These are phyloP conservation scores for Drosophila lacteicornis DNA, from an alignment of 1,140 invertebrate species.

Conservation along the genomic window DNA sequence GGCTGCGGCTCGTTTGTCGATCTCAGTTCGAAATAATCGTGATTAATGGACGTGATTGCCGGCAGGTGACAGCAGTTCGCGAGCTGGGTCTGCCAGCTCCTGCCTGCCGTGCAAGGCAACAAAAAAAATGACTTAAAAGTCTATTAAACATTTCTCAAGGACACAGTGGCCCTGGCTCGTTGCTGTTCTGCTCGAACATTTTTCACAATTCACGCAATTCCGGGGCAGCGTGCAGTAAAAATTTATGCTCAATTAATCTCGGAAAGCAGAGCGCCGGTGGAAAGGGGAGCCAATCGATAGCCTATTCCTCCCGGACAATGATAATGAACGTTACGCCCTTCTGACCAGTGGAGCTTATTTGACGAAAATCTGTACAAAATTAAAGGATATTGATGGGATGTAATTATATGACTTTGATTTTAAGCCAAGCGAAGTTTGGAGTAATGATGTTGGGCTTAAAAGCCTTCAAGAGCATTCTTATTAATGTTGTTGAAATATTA, in stretches of 20 bases:
- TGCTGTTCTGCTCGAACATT: conserved; percentile 17
- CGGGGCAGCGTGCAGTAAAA: conserved; percentile 46
- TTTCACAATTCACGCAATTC: conserved; percentile 48
- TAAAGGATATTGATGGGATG: neutral
- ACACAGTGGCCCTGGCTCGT: conserved; percentile 7
- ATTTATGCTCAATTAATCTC: conserved; percentile 68
- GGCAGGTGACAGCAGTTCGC: conserved; percentile 53
- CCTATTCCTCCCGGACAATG: conserved; percentile 26
- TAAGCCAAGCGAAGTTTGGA: neutral
- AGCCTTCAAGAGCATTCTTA: no score
- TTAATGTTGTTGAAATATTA: neutral
- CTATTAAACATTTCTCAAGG: conserved; percentile 58
- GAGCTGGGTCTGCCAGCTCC: neutral
- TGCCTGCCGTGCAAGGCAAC: neutral
- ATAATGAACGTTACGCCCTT: conserved; percentile 22
- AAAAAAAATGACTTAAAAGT: conserved; percentile 57
- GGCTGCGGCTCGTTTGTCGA: conserved; percentile 36
- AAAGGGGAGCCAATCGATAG: conserved; percentile 31
- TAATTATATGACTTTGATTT: conserved; percentile 2
- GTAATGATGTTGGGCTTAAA: neutral
- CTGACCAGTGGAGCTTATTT: conserved; percentile 11
- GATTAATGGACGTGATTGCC: conserved; percentile 53
- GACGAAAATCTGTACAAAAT: conserved; percentile 12
- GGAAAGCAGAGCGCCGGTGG: conserved; percentile 19
- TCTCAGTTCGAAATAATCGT: conserved; percentile 51